Evolutionary conservation across 2,797 vertebrate species (phyloP).

Genomic region (Crotalus adamanteus): DNA sequence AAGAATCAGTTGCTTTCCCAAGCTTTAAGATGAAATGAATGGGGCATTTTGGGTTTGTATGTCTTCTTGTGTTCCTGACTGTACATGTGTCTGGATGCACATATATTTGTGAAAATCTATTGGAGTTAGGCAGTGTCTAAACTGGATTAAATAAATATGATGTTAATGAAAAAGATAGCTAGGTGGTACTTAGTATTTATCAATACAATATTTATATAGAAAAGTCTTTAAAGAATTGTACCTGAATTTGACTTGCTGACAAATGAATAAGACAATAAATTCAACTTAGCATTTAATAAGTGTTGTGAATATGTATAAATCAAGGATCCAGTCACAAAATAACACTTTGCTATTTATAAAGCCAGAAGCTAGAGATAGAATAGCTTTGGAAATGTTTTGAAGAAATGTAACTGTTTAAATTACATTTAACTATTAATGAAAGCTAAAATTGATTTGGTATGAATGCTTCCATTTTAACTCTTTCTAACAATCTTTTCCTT

Average conservation of each 20-base stretch:
- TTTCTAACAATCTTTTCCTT: background rate
- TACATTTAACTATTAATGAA: background rate
- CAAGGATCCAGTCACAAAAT: constrained; percentile 12
- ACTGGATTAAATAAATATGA: no score
- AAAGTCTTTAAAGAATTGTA: constrained; percentile 34
- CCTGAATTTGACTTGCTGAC: background rate
- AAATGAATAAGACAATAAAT: background rate
- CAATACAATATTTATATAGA: constrained; percentile 27
- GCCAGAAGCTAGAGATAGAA: constrained; percentile 13
- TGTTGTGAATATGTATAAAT: constrained; percentile 34
- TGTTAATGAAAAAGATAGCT: no score
- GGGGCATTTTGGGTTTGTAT: no score
- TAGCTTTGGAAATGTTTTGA: background rate
- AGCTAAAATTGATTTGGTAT: background rate
- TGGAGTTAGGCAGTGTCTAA: no score
- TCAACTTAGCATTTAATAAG: constrained; percentile 30
- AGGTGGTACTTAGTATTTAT: no score
- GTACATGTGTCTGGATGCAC: no score
- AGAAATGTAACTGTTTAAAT: fast-evolving
- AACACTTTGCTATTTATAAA: constrained; percentile 1
- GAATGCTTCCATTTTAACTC: background rate
- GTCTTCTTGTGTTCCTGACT: no score
- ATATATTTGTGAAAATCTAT: no score
- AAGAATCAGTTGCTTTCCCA: no score
- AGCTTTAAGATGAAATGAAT: no score